A percentile compares a stretch with the other conserved stretches of the same genome.
Conservation (phyloP, 2,113 vertebrate species). For the Daboia siamensis region DNA sequence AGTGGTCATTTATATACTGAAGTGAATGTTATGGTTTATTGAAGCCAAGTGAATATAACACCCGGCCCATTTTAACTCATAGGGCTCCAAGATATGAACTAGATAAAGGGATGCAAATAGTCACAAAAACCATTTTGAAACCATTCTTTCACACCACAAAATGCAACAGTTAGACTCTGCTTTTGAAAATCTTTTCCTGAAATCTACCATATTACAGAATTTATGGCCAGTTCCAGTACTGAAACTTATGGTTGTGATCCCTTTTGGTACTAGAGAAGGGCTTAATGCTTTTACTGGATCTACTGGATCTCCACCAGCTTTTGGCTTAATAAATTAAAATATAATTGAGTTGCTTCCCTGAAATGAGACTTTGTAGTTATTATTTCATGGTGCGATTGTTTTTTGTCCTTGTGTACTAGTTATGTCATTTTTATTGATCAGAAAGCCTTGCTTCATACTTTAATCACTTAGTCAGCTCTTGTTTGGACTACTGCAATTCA, state of each 20-base stretch:
- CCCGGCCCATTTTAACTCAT: background rate
- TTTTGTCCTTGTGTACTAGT: background rate
- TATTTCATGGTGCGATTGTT: background rate
- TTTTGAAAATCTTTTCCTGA: background rate
- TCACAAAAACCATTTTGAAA: background rate
- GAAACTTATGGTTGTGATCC: background rate
- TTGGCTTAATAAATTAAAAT: background rate
- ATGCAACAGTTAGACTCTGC: background rate
- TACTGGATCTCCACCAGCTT: background rate
- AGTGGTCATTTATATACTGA: background rate
- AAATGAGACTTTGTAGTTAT: background rate
- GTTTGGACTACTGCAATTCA: background rate
- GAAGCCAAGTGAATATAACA: background rate
- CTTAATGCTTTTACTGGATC: background rate
- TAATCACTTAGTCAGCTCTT: background rate
- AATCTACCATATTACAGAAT: background rate
- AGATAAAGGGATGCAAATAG: background rate
- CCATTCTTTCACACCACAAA: background rate
- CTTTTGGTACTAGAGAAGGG: background rate
- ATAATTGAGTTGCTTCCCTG: background rate
- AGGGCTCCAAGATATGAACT: background rate
- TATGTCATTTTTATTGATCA: background rate
- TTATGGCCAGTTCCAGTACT: background rate
- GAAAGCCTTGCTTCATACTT: background rate
- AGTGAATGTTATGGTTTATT: background rate